Percentiles rank a stretch among this genome's conserved stretches.
Conservation (phyloP, 2,888 invertebrate genomes). For the Molanna angustata region DNA sequence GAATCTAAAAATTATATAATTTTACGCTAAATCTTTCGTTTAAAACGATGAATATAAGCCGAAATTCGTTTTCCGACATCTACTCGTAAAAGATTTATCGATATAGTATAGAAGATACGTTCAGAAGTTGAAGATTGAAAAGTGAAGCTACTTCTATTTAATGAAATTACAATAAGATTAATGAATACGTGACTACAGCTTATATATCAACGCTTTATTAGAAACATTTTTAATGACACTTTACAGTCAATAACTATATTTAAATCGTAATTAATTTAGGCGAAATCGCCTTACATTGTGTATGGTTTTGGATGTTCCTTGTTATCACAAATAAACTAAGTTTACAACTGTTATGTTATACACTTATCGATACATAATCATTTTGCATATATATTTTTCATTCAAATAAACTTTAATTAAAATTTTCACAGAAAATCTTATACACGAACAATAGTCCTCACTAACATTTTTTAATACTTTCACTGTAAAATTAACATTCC, state of each 20-base stretch:
- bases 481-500: no score
- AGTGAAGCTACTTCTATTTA: conserved; percentile 26
- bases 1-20: no score
- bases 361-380: no score
- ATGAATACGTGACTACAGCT: conserved; percentile 12
- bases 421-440: no score
- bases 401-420: no score
- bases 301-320: conserved; percentile 25
- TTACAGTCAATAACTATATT: conserved; percentile 31
- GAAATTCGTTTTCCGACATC: background rate
- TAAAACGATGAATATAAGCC: conserved; percentile 2
- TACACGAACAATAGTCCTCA: no score
- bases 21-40: no score
- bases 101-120: conserved; percentile 12
- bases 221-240: conserved; percentile 28
- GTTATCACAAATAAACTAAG: conserved; percentile 19
- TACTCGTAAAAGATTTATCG: no score
- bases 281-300: conserved; percentile 33
- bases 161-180: conserved; percentile 22
- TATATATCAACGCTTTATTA: conserved; percentile 20
- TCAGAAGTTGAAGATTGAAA: conserved; percentile 27
- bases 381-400: no score
- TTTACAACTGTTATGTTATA: conserved; percentile 11
- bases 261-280: conserved; percentile 29
- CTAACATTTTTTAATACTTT: no score